Evolutionary conservation across 1,140 invertebrate species (phyloP).

Genomic region (Pomacea maculata): DNA sequence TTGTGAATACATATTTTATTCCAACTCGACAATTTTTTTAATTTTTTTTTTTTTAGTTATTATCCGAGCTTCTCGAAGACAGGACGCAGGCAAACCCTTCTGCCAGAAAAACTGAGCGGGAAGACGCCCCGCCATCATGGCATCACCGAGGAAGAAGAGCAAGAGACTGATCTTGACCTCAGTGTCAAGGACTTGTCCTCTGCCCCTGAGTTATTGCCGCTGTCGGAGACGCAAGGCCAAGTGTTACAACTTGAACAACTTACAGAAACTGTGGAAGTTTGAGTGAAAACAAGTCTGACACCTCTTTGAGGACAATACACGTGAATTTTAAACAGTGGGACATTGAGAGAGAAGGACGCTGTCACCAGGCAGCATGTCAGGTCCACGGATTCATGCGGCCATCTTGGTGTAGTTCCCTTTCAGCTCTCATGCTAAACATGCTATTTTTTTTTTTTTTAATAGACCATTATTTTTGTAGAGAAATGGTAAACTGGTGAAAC

Average conservation of each 20-base stretch:
- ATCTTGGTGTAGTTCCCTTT: no score
- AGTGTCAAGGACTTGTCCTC: not conserved
- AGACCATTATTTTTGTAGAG: no score
- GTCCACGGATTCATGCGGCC: no score
- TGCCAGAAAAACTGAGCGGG: not conserved
- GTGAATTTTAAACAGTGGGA: not conserved
- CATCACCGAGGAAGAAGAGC: conserved; percentile 15
- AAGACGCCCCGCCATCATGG: not conserved
- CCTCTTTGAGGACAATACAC: not conserved
- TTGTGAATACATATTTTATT: no score
- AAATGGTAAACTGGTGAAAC: no score
- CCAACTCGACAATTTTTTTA: no score
- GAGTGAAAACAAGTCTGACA: no score
- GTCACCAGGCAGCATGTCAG: not conserved
- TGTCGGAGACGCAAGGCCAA: not conserved
- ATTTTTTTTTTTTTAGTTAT: conserved; percentile 1
- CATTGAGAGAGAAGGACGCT: not conserved
- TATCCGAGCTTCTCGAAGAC: not conserved
- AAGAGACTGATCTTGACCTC: conserved; percentile 10
- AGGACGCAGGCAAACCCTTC: not conserved
- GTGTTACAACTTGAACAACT: not conserved
- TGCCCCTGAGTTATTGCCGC: not conserved
- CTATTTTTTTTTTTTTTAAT: no score
- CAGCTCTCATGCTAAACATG: no score
- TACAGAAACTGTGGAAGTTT: not conserved